phyloP scores from a whole-genome alignment of 2,113 vertebrate genomes.

The Xenopus borealis region DNA sequence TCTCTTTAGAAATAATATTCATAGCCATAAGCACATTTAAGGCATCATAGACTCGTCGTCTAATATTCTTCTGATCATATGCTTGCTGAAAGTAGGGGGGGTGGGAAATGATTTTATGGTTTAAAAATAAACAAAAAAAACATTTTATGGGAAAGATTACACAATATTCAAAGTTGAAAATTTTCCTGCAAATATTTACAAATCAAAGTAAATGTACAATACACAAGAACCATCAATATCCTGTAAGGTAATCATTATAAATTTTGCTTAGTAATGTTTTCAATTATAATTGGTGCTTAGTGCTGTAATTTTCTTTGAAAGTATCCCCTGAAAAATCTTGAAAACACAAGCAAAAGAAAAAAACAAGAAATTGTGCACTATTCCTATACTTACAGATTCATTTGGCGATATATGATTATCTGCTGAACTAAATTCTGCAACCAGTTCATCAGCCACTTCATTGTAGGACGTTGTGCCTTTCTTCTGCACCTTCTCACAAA shows the following conservation, averaged over 20 bases:
- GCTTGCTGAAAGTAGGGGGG: slow-evolving; percentile 67
- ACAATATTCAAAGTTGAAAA: slow-evolving; percentile 9
- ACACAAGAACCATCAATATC: too few relatives aligned
- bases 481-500: slow-evolving; percentile 97
- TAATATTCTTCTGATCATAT: slow-evolving; percentile 98
- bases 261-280: too few relatives aligned
- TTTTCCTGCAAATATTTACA: slow-evolving; percentile 1
- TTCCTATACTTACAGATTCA: slow-evolving; percentile 77
- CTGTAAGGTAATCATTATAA: too few relatives aligned
- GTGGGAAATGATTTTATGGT: too few relatives aligned
- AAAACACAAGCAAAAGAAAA: background rate
- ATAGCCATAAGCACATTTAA: slow-evolving; percentile 98
- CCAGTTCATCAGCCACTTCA: slow-evolving; percentile 95
- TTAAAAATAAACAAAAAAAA: slow-evolving; percentile 18
- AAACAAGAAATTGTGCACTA: background rate
- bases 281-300: too few relatives aligned
- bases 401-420: slow-evolving; percentile 94
- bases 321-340: background rate
- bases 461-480: slow-evolving; percentile 98
- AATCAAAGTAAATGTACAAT: too few relatives aligned
- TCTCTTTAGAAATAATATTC: slow-evolving; percentile 99
- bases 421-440: slow-evolving; percentile 93
- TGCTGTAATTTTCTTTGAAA: too few relatives aligned
- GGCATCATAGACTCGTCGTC: slow-evolving; percentile 94
- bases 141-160: background rate